phyloP scores from a whole-genome alignment of 2,888 invertebrate genomes.

The Polydrusus tereticollis region DNA sequence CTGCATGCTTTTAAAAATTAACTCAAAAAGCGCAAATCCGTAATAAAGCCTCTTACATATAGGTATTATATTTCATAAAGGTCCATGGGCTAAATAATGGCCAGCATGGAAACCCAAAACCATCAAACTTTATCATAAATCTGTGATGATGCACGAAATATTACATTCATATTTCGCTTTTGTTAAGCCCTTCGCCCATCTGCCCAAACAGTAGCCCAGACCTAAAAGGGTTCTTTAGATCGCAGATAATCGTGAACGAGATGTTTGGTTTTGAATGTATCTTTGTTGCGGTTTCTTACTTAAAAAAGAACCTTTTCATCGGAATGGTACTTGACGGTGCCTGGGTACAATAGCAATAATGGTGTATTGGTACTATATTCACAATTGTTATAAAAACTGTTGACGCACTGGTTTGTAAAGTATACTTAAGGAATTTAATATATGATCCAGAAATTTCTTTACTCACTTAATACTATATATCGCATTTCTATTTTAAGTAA shows the following conservation, averaged over 20 bases:
- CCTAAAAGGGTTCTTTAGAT: conserved; percentile 54
- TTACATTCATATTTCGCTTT: conserved; percentile 46
- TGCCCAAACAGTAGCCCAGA: conserved; percentile 49
- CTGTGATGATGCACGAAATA: conserved; percentile 42
- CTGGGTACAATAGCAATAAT: not conserved
- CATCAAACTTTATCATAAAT: conserved; percentile 41
- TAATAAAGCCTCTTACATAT: conserved; percentile 8
- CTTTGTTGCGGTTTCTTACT: conserved; percentile 40
- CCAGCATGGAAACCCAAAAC: conserved; percentile 38
- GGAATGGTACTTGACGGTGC: conserved; percentile 1
- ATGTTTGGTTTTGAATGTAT: conserved; percentile 45
- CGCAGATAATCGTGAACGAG: conserved; percentile 56
- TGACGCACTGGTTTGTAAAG: not conserved
- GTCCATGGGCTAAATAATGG: conserved; percentile 8
- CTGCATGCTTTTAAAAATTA: conserved; percentile 3
- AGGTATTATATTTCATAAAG: conserved; percentile 1
- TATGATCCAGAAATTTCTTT: not conserved
- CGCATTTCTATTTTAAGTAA: too few relatives aligned
- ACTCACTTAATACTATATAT: too few relatives aligned
- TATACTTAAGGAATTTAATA: too few relatives aligned
- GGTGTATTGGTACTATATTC: not conserved
- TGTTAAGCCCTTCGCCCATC: conserved; percentile 43
- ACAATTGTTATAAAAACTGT: not conserved
- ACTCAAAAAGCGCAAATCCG: conserved; percentile 3
- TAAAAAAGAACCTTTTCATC: conserved; percentile 26